A percentile compares a stretch with the other conserved stretches of the same genome.
Evolutionary conservation across 2,888 invertebrate species (phyloP).

Genomic region (Tinea trinotella): DNA sequence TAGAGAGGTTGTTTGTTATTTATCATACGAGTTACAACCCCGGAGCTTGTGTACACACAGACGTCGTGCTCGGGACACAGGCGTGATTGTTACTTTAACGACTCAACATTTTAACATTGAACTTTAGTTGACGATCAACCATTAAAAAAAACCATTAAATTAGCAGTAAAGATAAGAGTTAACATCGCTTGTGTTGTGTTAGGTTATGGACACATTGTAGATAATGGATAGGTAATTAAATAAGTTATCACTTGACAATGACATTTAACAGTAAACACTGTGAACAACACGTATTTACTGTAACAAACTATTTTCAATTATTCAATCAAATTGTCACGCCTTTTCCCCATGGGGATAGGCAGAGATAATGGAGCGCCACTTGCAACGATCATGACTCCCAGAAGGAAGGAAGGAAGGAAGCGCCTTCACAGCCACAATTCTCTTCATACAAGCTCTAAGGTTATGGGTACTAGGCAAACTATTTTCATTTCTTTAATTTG

Average conservation of each 20-base stretch:
- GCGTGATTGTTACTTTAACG: slow-evolving; percentile 37
- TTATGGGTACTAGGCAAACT: too few relatives aligned
- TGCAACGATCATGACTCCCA: too few relatives aligned
- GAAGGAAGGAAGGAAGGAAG: too few relatives aligned
- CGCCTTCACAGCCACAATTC: too few relatives aligned
- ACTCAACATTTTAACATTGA: slow-evolving; percentile 47
- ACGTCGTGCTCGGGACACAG: slow-evolving; percentile 46
- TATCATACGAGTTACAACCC: slow-evolving; percentile 41
- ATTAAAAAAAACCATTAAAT: slow-evolving; percentile 64
- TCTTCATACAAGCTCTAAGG: too few relatives aligned
- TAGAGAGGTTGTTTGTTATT: slow-evolving; percentile 52
- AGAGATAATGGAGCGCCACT: too few relatives aligned
- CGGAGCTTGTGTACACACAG: slow-evolving; percentile 39
- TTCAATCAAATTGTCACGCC: too few relatives aligned
- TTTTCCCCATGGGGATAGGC: too few relatives aligned
- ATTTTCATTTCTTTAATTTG: too few relatives aligned
- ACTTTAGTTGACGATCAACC: slow-evolving; percentile 39
- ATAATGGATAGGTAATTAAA: not conserved
- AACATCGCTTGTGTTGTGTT: slow-evolving; percentile 33
- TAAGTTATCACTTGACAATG: not conserved
- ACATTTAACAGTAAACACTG: not conserved
- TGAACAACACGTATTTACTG: not conserved
- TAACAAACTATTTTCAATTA: too few relatives aligned
- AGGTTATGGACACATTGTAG: slow-evolving; percentile 39
- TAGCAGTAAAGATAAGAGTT: slow-evolving; percentile 57